Evolutionary conservation across 2,113 vertebrate genomes (phyloP).

Genomic region (Brachyistius frenatus): DNA sequence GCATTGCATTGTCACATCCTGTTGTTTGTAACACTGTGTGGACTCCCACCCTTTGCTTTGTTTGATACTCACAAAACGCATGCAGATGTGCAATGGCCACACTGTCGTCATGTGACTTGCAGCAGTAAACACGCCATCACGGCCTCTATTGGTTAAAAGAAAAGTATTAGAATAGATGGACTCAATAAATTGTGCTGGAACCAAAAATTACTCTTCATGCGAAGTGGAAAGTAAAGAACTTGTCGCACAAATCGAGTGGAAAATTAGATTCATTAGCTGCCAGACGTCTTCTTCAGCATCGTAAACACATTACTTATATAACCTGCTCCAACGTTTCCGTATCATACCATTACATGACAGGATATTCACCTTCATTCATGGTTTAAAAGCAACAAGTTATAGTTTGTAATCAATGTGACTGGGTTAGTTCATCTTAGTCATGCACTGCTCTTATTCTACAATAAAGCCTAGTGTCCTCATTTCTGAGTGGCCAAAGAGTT

Average conservation of each 20-base stretch:
- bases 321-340: conserved; percentile 46
- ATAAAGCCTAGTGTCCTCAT: conserved; percentile 19
- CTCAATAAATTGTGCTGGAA: conserved; percentile 35
- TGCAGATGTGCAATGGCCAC: conserved; percentile 43
- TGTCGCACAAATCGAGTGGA: conserved; percentile 44
- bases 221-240: conserved; percentile 53
- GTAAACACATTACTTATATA: conserved; percentile 50
- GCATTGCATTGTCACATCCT: conserved; percentile 68
- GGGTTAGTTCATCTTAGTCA: conserved; percentile 36
- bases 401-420: conserved; percentile 34
- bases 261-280: conserved; percentile 28
- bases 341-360: conserved; percentile 34
- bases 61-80: conserved; percentile 44
- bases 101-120: conserved; percentile 45
- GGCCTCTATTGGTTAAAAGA: conserved; percentile 43
- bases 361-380: conserved; percentile 32
- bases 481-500: conserved; percentile 20
- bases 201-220: conserved; percentile 38
- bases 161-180: conserved; percentile 45
- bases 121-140: conserved; percentile 59
- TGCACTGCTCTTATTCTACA: background rate
- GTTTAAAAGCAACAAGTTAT: conserved; percentile 32
- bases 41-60: background rate
- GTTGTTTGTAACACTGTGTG: conserved; percentile 49
- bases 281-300: conserved; percentile 52